Percentiles rank a stretch among this genome's conserved stretches.
These are phyloP conservation scores for Abramis brama DNA, from an alignment of 2,113 vertebrate genomes.

Conservation along the genomic window DNA sequence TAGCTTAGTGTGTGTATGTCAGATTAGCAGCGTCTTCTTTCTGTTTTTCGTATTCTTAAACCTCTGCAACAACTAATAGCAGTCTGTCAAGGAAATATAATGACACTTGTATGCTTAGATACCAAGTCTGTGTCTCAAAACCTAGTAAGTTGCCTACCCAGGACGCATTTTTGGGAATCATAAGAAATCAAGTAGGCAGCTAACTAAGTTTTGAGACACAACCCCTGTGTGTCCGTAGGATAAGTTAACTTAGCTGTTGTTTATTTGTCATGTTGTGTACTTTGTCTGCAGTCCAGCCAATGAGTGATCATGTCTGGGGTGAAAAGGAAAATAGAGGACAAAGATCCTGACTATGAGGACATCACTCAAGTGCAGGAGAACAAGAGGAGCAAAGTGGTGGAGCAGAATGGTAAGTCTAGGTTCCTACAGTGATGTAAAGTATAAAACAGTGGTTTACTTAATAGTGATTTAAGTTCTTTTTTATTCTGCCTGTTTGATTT, in stretches of 20 bases:
- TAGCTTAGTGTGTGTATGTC: neutral
- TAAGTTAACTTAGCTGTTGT: neutral
- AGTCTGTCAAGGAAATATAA: neutral
- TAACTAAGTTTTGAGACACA: neutral
- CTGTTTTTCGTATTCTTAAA: neutral
- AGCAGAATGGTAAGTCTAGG: slow-evolving; percentile 84
- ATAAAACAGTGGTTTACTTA: neutral
- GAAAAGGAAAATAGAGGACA: slow-evolving; percentile 90
- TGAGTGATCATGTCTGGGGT: slow-evolving; percentile 87
- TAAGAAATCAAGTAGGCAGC: neutral
- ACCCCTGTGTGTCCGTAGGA: neutral
- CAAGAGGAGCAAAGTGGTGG: slow-evolving; percentile 87
- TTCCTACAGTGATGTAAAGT: neutral
- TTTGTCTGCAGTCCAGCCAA: slow-evolving; percentile 40
- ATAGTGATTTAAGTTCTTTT: neutral
- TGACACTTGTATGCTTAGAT: neutral
- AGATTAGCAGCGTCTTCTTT: neutral
- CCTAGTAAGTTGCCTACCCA: neutral
- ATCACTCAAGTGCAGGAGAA: slow-evolving; percentile 83
- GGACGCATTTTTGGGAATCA: neutral
- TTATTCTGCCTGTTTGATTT: neutral
- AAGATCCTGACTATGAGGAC: slow-evolving; percentile 95
- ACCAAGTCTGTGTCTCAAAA: neutral
- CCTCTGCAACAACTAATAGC: neutral
- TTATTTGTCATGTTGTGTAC: neutral